These are phyloP conservation scores for Acanthosepion lycidas DNA, from an alignment of 2,888 invertebrate genomes.

Conservation along the genomic window DNA sequence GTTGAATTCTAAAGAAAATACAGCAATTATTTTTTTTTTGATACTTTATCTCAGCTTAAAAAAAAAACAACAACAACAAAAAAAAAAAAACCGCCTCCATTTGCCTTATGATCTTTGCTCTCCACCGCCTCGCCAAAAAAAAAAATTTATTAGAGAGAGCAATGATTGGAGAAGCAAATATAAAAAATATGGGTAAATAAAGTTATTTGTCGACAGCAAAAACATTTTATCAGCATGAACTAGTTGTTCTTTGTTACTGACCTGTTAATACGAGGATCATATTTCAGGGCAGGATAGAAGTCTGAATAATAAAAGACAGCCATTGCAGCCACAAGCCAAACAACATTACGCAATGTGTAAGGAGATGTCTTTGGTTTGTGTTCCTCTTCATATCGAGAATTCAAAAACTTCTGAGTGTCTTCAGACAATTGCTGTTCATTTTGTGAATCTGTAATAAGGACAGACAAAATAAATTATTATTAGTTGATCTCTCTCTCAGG, in stretches of 20 bases:
- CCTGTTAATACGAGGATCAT: conserved; percentile 70
- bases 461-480: neutral
- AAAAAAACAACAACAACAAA: no score
- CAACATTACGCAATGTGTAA: conserved; percentile 69
- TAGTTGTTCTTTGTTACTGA: conserved; percentile 50
- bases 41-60: no score
- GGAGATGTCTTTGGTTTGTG: conserved; percentile 61
- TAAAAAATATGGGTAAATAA: no score
- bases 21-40: no score
- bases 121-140: no score
- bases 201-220: no score
- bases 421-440: conserved; percentile 49
- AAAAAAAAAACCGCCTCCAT: no score
- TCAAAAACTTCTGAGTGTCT: conserved; percentile 55
- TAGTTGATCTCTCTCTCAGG: no score
- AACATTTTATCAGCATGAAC: neutral
- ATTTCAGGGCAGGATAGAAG: conserved; percentile 64
- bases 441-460: neutral
- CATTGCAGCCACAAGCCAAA: conserved; percentile 70
- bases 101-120: no score
- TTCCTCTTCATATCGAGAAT: conserved; percentile 59
- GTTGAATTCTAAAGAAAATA: no score
- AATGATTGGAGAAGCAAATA: no score
- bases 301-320: conserved; percentile 72
- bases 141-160: no score